Percentiles rank a stretch among this genome's conserved stretches.
These are phyloP conservation scores for Bombus fervidus DNA, from an alignment of 1,140 invertebrate species.

Conservation along the genomic window DNA sequence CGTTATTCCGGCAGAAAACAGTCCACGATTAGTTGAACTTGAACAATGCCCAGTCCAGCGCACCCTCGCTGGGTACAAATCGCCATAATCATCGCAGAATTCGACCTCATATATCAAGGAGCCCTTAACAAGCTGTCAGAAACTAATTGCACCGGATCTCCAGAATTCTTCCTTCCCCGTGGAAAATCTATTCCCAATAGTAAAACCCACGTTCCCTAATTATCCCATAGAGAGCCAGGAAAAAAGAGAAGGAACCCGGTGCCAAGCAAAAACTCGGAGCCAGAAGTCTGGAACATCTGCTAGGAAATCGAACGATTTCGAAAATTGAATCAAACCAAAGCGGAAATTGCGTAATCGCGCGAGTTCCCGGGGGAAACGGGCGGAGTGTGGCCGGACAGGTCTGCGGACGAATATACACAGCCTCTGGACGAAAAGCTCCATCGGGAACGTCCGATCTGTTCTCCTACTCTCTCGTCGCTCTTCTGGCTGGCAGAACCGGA, in stretches of 20 bases:
- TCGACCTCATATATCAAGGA: neutral
- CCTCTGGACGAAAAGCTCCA: conserved; percentile 52
- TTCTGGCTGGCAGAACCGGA: conserved; percentile 17
- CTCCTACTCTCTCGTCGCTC: conserved; percentile 19
- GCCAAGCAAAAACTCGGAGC: neutral
- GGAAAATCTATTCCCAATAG: conserved; percentile 2
- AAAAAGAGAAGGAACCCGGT: neutral
- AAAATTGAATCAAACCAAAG: conserved; percentile 76
- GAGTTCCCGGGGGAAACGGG: conserved; percentile 47
- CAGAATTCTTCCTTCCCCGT: neutral
- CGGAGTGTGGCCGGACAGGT: conserved; percentile 41
- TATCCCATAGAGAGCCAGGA: neutral
- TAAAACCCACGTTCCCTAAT: neutral
- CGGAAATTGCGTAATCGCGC: conserved; percentile 76
- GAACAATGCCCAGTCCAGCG: neutral
- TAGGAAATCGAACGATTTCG: conserved; percentile 72
- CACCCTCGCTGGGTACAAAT: neutral
- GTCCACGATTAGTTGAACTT: neutral
- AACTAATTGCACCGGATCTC: conserved; percentile 1
- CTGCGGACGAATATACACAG: conserved; percentile 47
- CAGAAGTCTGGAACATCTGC: conserved; percentile 39
- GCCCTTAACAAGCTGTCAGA: conserved; percentile 16
- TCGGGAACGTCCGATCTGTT: conserved; percentile 31
- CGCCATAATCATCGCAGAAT: neutral
- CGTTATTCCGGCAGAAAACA: neutral